These are phyloP conservation scores for Dysidea cf. avara DNA, from an alignment of 37 sponge, comb jelly and placozoan species.

Conservation along the genomic window DNA sequence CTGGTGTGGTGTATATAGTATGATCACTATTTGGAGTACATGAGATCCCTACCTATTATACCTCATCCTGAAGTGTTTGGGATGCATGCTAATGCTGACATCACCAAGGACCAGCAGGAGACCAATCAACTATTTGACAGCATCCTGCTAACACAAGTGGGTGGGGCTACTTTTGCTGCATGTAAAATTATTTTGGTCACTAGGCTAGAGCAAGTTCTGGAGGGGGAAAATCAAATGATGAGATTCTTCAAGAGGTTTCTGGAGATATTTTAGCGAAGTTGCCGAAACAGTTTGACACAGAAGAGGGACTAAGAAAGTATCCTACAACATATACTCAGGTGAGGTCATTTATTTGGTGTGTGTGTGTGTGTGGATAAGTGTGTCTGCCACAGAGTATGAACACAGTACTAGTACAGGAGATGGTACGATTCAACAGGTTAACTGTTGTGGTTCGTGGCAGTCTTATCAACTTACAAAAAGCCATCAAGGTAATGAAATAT, in stretches of 20 bases:
- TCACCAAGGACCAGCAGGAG: constrained; percentile 99
- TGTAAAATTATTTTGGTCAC: not conserved
- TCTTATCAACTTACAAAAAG: constrained; percentile 94
- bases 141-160: constrained; percentile 94
- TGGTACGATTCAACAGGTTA: constrained; percentile 98
- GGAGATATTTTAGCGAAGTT: constrained; percentile 93
- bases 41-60: constrained; percentile 83
- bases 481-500: constrained; percentile 74
- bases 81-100: constrained; percentile 99
- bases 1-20: constrained; percentile 39
- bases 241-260: constrained; percentile 89
- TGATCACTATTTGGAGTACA: constrained; percentile 91
- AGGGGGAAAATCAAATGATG: constrained; percentile 94
- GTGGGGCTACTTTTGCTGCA: not conserved
- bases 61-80: constrained; percentile 98
- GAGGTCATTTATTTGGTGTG: not conserved
- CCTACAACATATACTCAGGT: constrained; percentile 98
- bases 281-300: constrained; percentile 94
- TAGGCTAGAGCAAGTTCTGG: constrained; percentile 77
- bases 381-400: constrained; percentile 90
- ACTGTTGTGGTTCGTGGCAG: constrained; percentile 69
- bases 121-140: constrained; percentile 93
- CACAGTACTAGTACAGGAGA: constrained; percentile 99
- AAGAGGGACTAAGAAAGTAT: constrained; percentile 92
- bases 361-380: constrained; percentile 1